phyloP scores from a whole-genome alignment of 30 jellyfish, hydroid and myxozoan species.

The Nemopilema nomurai region DNA sequence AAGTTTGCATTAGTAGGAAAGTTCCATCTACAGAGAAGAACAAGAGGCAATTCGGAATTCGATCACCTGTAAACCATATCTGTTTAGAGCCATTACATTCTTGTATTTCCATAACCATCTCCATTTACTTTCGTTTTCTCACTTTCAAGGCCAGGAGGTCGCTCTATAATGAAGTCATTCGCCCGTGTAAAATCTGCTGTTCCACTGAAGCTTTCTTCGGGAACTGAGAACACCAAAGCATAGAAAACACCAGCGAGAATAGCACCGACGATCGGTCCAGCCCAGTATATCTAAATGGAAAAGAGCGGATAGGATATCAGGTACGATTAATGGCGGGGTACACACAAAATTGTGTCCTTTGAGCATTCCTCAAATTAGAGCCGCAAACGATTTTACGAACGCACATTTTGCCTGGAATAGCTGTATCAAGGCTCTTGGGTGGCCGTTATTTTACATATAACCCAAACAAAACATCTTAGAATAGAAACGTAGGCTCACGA shows the following conservation, averaged over 20 bases:
- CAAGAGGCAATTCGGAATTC: background rate
- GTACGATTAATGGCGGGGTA: too few species aligned
- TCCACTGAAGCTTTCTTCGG: conserved; percentile 31
- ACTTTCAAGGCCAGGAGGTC: conserved; percentile 57
- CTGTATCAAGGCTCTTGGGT: too few species aligned
- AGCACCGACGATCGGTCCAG: conserved; percentile 78
- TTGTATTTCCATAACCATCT: conserved; percentile 32
- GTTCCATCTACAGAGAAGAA: background rate
- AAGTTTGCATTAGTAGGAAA: background rate
- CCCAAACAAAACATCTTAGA: too few species aligned
- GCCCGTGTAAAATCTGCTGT: conserved; percentile 31
- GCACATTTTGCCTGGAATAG: too few species aligned
- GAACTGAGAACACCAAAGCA: conserved; percentile 51
- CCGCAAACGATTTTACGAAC: too few species aligned
- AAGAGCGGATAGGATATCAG: background rate
- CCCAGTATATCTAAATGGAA: conserved; percentile 70
- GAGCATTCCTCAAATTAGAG: too few species aligned
- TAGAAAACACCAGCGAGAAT: conserved; percentile 60
- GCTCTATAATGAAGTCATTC: conserved; percentile 55
- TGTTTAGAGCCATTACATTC: background rate
- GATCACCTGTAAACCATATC: background rate
- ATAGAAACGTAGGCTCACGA: too few species aligned
- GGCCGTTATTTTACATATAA: too few species aligned
- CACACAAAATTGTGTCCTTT: too few species aligned
- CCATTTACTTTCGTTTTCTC: background rate